A percentile compares a stretch with the other conserved stretches of the same genome.
Evolutionary conservation across 2,797 vertebrate species (phyloP).

Genomic region (Eidolon dupreanum): DNA sequence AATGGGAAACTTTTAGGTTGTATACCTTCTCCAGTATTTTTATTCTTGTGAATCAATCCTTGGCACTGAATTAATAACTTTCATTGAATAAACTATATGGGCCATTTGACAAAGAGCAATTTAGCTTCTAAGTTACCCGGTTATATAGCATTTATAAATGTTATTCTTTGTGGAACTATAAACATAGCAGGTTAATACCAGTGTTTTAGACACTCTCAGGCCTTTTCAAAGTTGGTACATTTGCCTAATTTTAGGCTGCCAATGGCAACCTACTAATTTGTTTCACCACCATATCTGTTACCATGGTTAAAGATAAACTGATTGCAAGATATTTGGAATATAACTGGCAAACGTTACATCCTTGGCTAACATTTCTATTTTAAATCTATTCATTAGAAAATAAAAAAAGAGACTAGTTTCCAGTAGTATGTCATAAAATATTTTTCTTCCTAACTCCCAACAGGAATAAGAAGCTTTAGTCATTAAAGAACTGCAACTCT

Average conservation of each 20-base stretch:
- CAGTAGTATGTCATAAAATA: conserved; percentile 40
- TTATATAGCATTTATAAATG: conserved; percentile 55
- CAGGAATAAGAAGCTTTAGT: background rate
- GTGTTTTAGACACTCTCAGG: background rate
- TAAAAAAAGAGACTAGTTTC: conserved; percentile 30
- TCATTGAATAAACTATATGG: conserved; percentile 42
- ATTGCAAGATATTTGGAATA: conserved; percentile 36
- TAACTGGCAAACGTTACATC: conserved; percentile 53
- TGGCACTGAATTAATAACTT: conserved; percentile 29
- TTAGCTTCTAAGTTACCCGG: conserved; percentile 39
- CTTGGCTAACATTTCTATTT: conserved; percentile 50
- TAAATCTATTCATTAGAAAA: conserved; percentile 57
- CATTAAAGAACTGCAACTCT: conserved; percentile 11
- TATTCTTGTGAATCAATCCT: conserved; percentile 32
- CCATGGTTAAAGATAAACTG: conserved; percentile 59
- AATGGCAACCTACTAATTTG: conserved; percentile 42
- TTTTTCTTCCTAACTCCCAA: background rate
- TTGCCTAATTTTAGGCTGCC: conserved; percentile 45
- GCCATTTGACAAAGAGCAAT: conserved; percentile 34
- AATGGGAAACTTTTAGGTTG: background rate
- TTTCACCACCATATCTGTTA: conserved; percentile 55
- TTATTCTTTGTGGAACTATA: conserved; percentile 41
- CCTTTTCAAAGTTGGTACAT: background rate
- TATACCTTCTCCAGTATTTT: background rate
- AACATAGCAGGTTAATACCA: conserved; percentile 47